Base-by-base conservation (phyloP, 2,797 vertebrate genomes). In the Gambusia yucatana region DNA sequence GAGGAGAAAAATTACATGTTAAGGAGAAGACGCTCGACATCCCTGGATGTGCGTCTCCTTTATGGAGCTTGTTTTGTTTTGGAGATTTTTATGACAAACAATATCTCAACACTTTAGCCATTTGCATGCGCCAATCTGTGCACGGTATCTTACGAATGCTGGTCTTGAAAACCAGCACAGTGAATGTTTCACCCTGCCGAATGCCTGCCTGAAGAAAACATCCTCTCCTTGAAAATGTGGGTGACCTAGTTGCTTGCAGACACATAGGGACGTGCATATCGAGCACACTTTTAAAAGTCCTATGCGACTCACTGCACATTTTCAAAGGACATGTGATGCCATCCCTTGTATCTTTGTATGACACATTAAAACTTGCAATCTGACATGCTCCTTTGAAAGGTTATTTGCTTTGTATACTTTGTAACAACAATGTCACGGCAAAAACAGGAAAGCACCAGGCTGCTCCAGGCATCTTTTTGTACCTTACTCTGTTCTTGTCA, bases 231-330 rank as follows among this genome's bases (percentile, higher is more conserved):
- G 83, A 92, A 93, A 86, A 94, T 93, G 85, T 86, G 87, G 93
- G 92, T 95, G 90, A 95, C 93, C 94, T 89, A 95, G 88, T 89
- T 94, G 90, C 92, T 93, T 28, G 83, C 83, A 80, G 33, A 39
- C 2, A 52, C 9, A 71, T 44, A 50, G 67, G 3, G 73, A 81
- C 70, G 72, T 83, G 80, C 82, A 52, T 86, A 81, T 71, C 76
- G 82, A 82, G 77, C 39, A 30, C 81, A 70, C 88, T 82, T 80
- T 72, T 20, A 83, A 87, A 86, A 75, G 43, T 67, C 74, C 28
- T 36, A 57, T 77, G 73, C 79, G 47, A 63, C 79, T 72, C 44
- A 73, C 72, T 72, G 71, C 63, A 52, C 8, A 77, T 84, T 75
- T 84, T 79, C 76, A 89, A 82, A 84, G 77, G 63, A 86, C 78